Evolutionary conservation across 1,140 invertebrate genomes (phyloP).

Genomic region (Lucilia cuprina): DNA sequence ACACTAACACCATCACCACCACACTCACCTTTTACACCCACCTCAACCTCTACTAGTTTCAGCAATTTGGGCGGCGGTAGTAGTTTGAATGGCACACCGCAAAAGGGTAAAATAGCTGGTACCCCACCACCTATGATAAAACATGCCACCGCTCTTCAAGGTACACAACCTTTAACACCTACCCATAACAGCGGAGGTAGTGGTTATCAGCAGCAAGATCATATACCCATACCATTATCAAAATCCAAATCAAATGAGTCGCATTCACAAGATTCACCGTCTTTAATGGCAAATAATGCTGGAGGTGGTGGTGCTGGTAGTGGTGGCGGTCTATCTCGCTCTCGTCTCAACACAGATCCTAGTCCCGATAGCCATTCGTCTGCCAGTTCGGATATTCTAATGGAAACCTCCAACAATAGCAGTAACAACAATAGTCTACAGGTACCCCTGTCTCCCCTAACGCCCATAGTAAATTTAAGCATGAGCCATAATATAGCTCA

Average conservation of each 20-base stretch:
- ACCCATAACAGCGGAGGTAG: slow-evolving; percentile 25
- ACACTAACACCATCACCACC: slow-evolving; percentile 60
- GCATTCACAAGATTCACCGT: slow-evolving; percentile 68
- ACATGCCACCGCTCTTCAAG: slow-evolving; percentile 67
- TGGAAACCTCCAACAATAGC: slow-evolving; percentile 51
- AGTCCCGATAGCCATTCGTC: slow-evolving; percentile 64
- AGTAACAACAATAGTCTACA: slow-evolving; percentile 65
- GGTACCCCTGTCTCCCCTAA: slow-evolving; percentile 79
- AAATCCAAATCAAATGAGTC: slow-evolving; percentile 94
- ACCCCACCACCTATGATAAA: slow-evolving; percentile 82
- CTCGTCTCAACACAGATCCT: slow-evolving; percentile 75
- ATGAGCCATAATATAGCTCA: slow-evolving; percentile 93
- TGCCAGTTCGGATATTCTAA: slow-evolving; percentile 66
- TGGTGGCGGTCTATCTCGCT: slow-evolving; percentile 58
- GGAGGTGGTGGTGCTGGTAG: not conserved
- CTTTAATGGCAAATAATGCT: slow-evolving; percentile 10
- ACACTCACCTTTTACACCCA: slow-evolving; percentile 54
- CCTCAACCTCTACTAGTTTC: not conserved
- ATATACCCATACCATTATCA: slow-evolving; percentile 68
- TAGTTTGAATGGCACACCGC: slow-evolving; percentile 53
- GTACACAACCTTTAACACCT: slow-evolving; percentile 51
- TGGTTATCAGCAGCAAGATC: slow-evolving; percentile 24
- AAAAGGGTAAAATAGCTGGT: slow-evolving; percentile 45
- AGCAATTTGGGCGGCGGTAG: slow-evolving; percentile 64
- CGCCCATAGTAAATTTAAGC: slow-evolving; percentile 72